These are phyloP conservation scores for Panurus biarmicus DNA, from an alignment of 2,113 vertebrate species.

Conservation along the genomic window DNA sequence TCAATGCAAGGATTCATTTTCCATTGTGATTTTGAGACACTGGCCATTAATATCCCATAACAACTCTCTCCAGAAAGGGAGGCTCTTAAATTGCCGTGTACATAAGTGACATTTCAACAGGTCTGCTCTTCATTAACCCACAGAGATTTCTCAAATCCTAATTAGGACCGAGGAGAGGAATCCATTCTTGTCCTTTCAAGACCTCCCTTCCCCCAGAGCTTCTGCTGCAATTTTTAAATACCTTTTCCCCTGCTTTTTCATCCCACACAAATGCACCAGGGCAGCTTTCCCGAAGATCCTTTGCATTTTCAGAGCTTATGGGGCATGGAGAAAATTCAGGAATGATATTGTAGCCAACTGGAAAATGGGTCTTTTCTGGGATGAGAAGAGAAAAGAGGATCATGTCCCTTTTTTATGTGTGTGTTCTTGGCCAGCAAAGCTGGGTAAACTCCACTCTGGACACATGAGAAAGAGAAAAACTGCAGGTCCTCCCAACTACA, in stretches of 20 bases:
- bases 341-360: not conserved
- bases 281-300: not conserved
- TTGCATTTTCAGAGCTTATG: not conserved
- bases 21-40: not conserved
- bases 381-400: not conserved
- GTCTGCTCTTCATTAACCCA: slow-evolving; percentile 6
- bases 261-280: not conserved
- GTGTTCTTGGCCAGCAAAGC: not conserved
- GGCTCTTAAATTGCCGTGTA: not conserved
- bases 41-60: not conserved
- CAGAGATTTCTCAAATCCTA: slow-evolving; percentile 3
- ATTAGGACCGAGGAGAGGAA: slow-evolving; percentile 2
- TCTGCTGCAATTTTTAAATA: not conserved
- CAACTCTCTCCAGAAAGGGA: not conserved
- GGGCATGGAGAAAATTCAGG: not conserved
- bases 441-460: not conserved
- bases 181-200: not conserved
- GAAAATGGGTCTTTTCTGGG: not conserved
- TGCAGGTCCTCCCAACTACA: not conserved
- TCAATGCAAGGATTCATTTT: not conserved
- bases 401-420: not conserved
- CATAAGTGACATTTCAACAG: not conserved
- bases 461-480: not conserved
- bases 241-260: not conserved
- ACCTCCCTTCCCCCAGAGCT: not conserved